phyloP scores from a whole-genome alignment of 2,113 vertebrate species.

The Muntiacus reevesi region DNA sequence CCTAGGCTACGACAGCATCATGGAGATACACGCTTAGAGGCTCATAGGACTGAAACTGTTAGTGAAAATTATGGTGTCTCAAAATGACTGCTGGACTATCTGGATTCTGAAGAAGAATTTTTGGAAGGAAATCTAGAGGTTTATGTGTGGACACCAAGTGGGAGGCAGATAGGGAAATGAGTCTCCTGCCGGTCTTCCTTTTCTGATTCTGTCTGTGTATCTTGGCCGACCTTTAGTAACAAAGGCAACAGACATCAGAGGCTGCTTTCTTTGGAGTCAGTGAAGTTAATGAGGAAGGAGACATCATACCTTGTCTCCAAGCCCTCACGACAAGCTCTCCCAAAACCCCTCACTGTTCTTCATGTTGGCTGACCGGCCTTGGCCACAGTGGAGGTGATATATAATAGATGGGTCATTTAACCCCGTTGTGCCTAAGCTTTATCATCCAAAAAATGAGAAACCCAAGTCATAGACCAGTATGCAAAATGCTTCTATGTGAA shows the following conservation, averaged over 20 bases:
- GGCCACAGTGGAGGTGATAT: too few relatives aligned
- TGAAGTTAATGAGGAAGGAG: background rate
- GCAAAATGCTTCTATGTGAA: background rate
- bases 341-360: background rate
- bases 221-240: background rate
- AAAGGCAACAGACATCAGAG: background rate
- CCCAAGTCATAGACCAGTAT: background rate
- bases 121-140: background rate
- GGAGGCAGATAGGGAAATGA: background rate
- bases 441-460: background rate
- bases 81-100: background rate
- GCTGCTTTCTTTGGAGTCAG: background rate
- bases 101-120: slow-evolving; percentile 10
- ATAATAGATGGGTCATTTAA: background rate
- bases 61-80: slow-evolving; percentile 1
- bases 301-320: background rate
- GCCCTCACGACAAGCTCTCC: background rate
- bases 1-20: background rate
- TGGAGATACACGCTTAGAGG: background rate
- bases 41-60: background rate
- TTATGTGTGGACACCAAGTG: background rate
- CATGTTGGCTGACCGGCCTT: background rate
- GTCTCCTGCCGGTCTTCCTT: background rate
- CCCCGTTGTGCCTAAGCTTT: background rate
- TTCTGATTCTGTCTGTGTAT: background rate